phyloP scores from a whole-genome alignment of 2,797 vertebrate species.

The Cirrhinus mrigala region DNA sequence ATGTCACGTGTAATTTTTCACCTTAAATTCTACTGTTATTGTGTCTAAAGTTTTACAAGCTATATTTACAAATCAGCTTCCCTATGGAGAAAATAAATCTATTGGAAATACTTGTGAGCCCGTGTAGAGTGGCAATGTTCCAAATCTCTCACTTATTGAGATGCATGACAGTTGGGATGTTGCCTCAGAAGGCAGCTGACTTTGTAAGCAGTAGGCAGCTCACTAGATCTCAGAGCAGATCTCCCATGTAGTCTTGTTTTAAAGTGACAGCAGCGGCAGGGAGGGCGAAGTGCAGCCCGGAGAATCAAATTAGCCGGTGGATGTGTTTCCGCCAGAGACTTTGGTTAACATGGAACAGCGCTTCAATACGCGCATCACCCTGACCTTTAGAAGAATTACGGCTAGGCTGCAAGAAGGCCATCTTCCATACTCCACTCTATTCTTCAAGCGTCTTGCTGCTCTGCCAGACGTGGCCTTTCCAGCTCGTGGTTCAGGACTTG shows the following conservation, averaged over 20 bases:
- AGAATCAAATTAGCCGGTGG: slow-evolving; percentile 62
- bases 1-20: no score
- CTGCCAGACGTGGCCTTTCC: slow-evolving; percentile 57
- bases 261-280: background rate
- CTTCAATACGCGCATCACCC: slow-evolving; percentile 58
- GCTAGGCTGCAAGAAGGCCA: slow-evolving; percentile 35
- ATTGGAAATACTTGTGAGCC: background rate
- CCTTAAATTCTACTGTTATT: no score
- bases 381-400: slow-evolving; percentile 69
- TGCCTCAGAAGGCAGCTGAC: background rate
- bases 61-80: background rate
- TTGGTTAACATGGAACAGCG: slow-evolving; percentile 56
- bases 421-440: slow-evolving; percentile 42
- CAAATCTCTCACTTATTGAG: background rate
- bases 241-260: background rate
- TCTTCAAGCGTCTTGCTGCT: slow-evolving; percentile 20
- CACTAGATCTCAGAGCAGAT: background rate
- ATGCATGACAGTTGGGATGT: background rate
- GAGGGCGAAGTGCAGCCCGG: background rate
- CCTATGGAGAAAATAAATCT: background rate
- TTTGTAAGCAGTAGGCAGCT: background rate
- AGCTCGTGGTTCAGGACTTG: slow-evolving; percentile 60
- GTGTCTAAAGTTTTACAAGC: background rate
- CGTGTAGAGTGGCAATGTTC: background rate
- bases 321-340: slow-evolving; percentile 60